These are phyloP conservation scores for Leptothorax acervorum DNA, from an alignment of 2,888 invertebrate genomes.

Conservation along the genomic window DNA sequence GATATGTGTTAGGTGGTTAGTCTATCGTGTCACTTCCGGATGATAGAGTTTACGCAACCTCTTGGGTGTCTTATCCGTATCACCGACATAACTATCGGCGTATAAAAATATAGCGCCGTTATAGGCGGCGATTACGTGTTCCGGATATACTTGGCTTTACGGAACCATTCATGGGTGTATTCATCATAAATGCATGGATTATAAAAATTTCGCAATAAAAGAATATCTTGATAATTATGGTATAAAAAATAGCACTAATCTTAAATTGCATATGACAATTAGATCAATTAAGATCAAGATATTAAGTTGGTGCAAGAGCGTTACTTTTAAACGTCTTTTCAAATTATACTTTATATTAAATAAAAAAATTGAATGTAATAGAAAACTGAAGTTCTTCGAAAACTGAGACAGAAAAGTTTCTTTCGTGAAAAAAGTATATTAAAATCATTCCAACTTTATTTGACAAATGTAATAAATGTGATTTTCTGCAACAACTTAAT, in stretches of 20 bases:
- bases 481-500: not conserved
- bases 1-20: not conserved
- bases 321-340: not conserved
- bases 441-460: not conserved
- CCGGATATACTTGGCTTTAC: not conserved
- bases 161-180: not conserved
- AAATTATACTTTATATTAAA: not conserved
- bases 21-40: conserved; percentile 58
- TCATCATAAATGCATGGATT: not conserved
- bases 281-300: not conserved
- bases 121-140: not conserved
- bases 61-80: conserved; percentile 57
- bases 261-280: not conserved
- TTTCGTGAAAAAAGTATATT: not conserved
- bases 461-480: not conserved
- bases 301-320: not conserved
- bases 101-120: conserved; percentile 37
- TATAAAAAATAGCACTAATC: not conserved
- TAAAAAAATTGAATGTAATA: not conserved
- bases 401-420: not conserved
- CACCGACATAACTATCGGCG: conserved; percentile 23
- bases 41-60: conserved; percentile 59
- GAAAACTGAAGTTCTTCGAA: not conserved
- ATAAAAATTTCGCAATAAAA: not conserved
- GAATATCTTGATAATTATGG: not conserved